Evolutionary conservation across 2,113 vertebrate species (phyloP).

Genomic region (Zapornia atra): DNA sequence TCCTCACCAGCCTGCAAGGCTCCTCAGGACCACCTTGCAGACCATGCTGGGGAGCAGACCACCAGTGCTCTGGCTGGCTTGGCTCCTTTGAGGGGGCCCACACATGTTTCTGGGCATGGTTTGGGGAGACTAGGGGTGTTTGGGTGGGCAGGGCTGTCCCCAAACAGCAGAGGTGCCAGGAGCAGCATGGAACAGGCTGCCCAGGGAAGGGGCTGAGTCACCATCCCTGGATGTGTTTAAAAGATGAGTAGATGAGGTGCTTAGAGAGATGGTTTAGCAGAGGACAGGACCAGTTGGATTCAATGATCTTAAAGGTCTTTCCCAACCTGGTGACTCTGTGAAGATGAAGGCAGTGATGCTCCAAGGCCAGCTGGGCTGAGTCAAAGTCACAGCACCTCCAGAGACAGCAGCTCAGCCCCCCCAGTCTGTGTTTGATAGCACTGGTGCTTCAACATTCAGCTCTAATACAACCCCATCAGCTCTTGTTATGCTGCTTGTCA

Average conservation of each 20-base stretch:
- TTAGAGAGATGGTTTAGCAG: too few species aligned
- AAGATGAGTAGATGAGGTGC: too few species aligned
- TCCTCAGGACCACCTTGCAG: not conserved
- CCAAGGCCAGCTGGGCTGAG: not conserved
- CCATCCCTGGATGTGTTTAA: too few species aligned
- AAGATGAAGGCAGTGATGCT: not conserved
- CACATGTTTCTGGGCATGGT: fast-evolving
- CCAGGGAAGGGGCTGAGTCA: too few species aligned
- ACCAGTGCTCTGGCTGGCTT: fast-evolving
- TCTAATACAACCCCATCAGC: not conserved
- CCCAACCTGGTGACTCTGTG: too few species aligned
- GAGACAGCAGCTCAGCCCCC: not conserved
- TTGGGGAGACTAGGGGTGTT: fast-evolving
- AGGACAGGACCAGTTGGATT: too few species aligned
- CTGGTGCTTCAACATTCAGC: not conserved
- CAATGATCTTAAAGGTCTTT: too few species aligned
- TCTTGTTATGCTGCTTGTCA: not conserved
- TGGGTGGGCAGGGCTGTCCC: not conserved
- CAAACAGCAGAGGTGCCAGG: fast-evolving
- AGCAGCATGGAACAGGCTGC: not conserved
- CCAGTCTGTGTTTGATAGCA: fast-evolving
- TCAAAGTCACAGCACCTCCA: not conserved
- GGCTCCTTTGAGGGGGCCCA: fast-evolving
- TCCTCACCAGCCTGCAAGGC: not conserved
- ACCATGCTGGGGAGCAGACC: not conserved